Percentiles rank a stretch among this genome's conserved stretches.
Conservation (phyloP, 2,797 vertebrate species). For the Synaphobranchus kaupii region DNA sequence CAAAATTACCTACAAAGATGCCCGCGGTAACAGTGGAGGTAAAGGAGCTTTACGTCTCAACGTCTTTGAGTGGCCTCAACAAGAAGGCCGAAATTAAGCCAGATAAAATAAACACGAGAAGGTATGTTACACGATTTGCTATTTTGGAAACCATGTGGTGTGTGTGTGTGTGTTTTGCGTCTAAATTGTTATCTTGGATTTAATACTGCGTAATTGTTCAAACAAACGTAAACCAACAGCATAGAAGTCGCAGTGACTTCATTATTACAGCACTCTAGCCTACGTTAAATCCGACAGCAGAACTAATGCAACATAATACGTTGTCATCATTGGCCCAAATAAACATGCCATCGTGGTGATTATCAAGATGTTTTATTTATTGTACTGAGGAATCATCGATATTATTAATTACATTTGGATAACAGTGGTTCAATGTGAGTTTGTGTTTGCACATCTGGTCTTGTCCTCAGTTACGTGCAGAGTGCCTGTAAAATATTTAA, state of each 20-base stretch:
- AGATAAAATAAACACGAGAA: conserved; percentile 88
- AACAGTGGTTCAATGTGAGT: not conserved
- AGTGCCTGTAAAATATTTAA: conserved; percentile 97
- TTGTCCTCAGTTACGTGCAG: conserved; percentile 83
- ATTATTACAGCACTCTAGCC: not conserved
- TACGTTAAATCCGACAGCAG: not conserved
- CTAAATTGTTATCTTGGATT: not conserved
- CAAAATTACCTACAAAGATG: conserved; percentile 70
- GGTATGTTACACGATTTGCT: conserved; percentile 61
- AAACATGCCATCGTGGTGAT: not conserved
- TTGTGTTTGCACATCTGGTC: not conserved
- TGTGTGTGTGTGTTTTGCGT: not conserved
- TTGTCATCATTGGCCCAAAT: not conserved
- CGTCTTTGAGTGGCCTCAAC: conserved; percentile 92
- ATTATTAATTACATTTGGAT: not conserved
- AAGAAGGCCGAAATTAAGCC: conserved; percentile 93
- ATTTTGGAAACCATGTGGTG: not conserved
- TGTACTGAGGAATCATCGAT: not conserved
- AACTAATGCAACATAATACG: not conserved
- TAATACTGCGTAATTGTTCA: not conserved
- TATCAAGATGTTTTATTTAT: not conserved
- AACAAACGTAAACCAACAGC: not conserved
- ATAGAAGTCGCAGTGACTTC: not conserved
- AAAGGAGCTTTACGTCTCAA: conserved; percentile 92
- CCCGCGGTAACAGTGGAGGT: conserved; percentile 87